These are phyloP conservation scores for Leptopilina drosophilae DNA, from an alignment of 2,888 invertebrate species.

Conservation along the genomic window DNA sequence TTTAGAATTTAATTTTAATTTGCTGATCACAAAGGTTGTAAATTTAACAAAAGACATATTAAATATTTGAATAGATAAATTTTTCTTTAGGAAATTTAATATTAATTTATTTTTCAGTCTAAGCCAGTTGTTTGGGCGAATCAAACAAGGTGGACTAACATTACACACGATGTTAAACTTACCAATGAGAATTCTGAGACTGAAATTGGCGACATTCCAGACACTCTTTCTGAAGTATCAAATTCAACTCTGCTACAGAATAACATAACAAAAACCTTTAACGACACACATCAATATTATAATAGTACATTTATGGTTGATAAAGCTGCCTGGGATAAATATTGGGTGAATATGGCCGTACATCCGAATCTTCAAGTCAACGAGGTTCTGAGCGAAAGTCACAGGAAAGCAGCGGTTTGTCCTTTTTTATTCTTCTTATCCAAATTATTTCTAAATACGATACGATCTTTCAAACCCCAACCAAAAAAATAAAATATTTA, in stretches of 20 bases:
- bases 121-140: slow-evolving; percentile 61
- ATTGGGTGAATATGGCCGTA: slow-evolving; percentile 85
- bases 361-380: slow-evolving; percentile 82
- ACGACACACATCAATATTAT: slow-evolving; percentile 89
- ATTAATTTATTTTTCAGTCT: slow-evolving; percentile 45
- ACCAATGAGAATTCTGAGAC: slow-evolving; percentile 45
- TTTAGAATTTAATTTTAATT: no score
- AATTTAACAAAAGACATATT: no score
- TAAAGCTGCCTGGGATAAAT: slow-evolving; percentile 80
- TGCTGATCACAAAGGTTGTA: no score
- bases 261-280: slow-evolving; percentile 76
- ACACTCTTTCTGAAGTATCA: slow-evolving; percentile 71
- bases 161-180: slow-evolving; percentile 39
- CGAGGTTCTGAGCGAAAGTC: slow-evolving; percentile 87
- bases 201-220: slow-evolving; percentile 70
- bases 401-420: slow-evolving; percentile 90
- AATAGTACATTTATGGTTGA: slow-evolving; percentile 85
- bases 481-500: no score
- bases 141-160: slow-evolving; percentile 62
- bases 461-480: no score
- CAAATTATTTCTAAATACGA: no score
- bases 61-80: no score
- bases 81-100: neutral
- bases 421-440: slow-evolving; percentile 18
- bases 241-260: slow-evolving; percentile 77